phyloP scores from a whole-genome alignment of 2,888 invertebrate genomes.

The Atrina japonica region DNA sequence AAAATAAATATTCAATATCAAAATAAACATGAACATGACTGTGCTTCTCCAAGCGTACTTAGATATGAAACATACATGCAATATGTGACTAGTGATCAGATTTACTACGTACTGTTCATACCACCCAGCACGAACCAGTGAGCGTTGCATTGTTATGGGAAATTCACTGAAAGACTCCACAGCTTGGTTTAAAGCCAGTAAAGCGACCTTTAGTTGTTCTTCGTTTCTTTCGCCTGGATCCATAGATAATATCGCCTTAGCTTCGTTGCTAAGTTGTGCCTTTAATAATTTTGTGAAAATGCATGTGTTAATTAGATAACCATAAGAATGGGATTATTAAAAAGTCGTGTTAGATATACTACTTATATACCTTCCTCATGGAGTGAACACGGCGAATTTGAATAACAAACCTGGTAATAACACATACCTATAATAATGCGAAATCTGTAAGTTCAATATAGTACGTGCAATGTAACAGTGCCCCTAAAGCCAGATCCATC shows the following conservation, averaged over 20 bases:
- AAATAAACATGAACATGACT: too few relatives aligned
- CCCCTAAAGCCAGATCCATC: too few relatives aligned
- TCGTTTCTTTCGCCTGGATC: slow-evolving; percentile 70
- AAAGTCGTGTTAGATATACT: not conserved
- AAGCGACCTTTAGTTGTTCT: slow-evolving; percentile 71
- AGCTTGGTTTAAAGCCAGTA: slow-evolving; percentile 72
- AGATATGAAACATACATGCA: too few relatives aligned
- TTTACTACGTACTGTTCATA: slow-evolving; percentile 75
- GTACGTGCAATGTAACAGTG: too few relatives aligned
- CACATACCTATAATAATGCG: too few relatives aligned
- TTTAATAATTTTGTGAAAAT: slow-evolving; percentile 43
- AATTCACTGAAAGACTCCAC: slow-evolving; percentile 78
- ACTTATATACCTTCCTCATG: too few relatives aligned
- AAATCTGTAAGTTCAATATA: too few relatives aligned
- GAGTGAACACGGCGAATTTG: too few relatives aligned
- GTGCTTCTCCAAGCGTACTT: too few relatives aligned
- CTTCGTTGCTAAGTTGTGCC: slow-evolving; percentile 72
- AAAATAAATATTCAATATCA: too few relatives aligned
- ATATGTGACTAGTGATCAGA: not conserved
- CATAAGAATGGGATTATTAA: not conserved
- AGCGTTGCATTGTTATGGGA: slow-evolving; percentile 76
- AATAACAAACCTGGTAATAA: too few relatives aligned
- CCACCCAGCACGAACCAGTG: slow-evolving; percentile 76
- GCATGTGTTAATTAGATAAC: not conserved
- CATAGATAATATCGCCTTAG: slow-evolving; percentile 71